These are phyloP conservation scores for Mormyrus iriodes DNA, from an alignment of 2,113 vertebrate species.

Conservation along the genomic window DNA sequence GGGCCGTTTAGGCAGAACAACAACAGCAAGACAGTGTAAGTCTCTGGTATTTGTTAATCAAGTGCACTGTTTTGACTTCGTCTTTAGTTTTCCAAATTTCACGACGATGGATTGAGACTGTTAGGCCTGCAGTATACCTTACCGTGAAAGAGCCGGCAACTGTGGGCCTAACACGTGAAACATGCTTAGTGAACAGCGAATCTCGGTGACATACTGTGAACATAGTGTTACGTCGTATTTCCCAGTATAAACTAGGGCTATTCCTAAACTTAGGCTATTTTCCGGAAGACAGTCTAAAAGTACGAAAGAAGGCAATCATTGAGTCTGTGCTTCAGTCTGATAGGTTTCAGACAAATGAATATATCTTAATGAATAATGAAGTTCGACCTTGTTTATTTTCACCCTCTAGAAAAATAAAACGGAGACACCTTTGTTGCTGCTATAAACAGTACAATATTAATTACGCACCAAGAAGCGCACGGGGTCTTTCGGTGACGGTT, in stretches of 20 bases:
- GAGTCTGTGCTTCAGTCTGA: background rate
- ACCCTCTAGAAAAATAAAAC: background rate
- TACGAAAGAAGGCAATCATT: background rate
- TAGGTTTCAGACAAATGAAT: background rate
- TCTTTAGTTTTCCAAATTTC: background rate
- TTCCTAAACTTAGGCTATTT: background rate
- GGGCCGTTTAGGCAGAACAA: background rate
- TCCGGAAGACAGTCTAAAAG: background rate
- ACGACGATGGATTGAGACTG: background rate
- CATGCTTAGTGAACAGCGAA: background rate
- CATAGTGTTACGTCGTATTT: background rate
- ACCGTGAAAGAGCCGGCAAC: background rate
- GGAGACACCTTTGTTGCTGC: background rate
- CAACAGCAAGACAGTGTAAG: background rate
- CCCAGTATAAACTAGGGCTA: background rate
- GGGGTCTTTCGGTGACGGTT: background rate
- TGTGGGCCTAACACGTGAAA: background rate
- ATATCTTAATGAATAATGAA: slow-evolving; percentile 2
- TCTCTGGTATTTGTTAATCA: background rate
- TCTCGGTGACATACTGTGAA: background rate
- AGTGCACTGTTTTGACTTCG: background rate
- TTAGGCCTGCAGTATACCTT: background rate
- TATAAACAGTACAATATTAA: slow-evolving; percentile 9
- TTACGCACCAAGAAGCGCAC: background rate
- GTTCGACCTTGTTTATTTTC: background rate